phyloP scores from a whole-genome alignment of 2,888 invertebrate species.

The Drosophila melanocephala region DNA sequence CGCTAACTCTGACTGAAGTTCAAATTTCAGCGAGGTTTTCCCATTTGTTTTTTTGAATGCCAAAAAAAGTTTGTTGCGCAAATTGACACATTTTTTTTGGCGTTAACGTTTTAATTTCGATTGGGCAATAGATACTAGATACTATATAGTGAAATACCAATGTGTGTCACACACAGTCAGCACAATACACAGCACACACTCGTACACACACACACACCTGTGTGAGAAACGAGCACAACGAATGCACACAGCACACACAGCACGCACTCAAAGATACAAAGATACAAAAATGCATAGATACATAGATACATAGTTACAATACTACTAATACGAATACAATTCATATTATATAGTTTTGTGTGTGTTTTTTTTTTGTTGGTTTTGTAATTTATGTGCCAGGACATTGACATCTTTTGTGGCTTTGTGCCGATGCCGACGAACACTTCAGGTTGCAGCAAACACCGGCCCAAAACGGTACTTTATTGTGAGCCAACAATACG shows the following conservation, averaged over 20 bases:
- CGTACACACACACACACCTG: constrained; percentile 24
- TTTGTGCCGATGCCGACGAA: constrained; percentile 54
- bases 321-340: constrained; percentile 53
- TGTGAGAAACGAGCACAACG: constrained; percentile 6
- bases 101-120: constrained; percentile 54
- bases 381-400: constrained; percentile 72
- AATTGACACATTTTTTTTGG: constrained; percentile 70
- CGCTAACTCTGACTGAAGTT: constrained; percentile 56
- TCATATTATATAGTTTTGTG: constrained; percentile 46
- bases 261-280: constrained; percentile 23
- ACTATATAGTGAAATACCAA: constrained; percentile 35
- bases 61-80: constrained; percentile 60
- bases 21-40: constrained; percentile 53
- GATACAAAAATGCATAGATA: constrained; percentile 1
- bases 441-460: constrained; percentile 1
- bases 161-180: constrained; percentile 70
- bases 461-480: constrained; percentile 60
- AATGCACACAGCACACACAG: constrained; percentile 19
- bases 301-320: constrained; percentile 42
- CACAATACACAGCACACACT: constrained; percentile 35
- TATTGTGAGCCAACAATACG: constrained; percentile 58
- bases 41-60: constrained; percentile 11
- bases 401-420: constrained; percentile 75
- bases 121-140: constrained; percentile 54
- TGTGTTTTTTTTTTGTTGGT: not conserved